Conservation (phyloP, 2,888 invertebrate genomes). For the Dendrolimus houi region DNA sequence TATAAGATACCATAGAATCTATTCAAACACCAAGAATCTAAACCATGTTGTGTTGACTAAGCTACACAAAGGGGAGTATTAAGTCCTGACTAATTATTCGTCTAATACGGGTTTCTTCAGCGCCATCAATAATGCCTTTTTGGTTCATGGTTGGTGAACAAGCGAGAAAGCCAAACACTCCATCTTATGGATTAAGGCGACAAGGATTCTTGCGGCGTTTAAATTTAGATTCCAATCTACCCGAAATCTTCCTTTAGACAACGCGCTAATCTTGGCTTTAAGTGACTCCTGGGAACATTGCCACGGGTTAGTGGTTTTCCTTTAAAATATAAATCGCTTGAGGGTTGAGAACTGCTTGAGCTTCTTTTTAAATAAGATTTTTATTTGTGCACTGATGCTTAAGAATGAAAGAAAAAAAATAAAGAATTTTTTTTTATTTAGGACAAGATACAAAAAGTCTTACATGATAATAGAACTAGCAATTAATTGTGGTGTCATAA, state of each 20-base stretch:
- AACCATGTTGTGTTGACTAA: too few species aligned
- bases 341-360: neutral
- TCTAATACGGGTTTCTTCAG: neutral
- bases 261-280: slow-evolving; percentile 34
- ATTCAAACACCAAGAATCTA: too few species aligned
- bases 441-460: too few species aligned
- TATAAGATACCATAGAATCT: too few species aligned
- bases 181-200: slow-evolving; percentile 53
- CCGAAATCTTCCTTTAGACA: slow-evolving; percentile 45
- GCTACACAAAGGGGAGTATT: neutral
- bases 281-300: slow-evolving; percentile 9
- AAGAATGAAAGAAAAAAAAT: too few species aligned
- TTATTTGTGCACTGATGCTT: too few species aligned
- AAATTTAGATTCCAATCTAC: slow-evolving; percentile 62
- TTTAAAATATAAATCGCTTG: neutral
- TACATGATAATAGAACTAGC: too few species aligned
- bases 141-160: slow-evolving; percentile 18
- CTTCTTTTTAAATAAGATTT: too few species aligned
- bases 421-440: too few species aligned
- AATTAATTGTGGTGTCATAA: too few species aligned
- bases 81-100: neutral
- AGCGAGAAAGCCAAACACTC: slow-evolving; percentile 39
- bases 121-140: slow-evolving; percentile 37
- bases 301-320: neutral
- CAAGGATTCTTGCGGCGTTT: slow-evolving; percentile 41